A percentile compares a stretch with the other conserved stretches of the same genome.
Conservation (phyloP, 1,140 invertebrate species). For the Planococcus citri region DNA sequence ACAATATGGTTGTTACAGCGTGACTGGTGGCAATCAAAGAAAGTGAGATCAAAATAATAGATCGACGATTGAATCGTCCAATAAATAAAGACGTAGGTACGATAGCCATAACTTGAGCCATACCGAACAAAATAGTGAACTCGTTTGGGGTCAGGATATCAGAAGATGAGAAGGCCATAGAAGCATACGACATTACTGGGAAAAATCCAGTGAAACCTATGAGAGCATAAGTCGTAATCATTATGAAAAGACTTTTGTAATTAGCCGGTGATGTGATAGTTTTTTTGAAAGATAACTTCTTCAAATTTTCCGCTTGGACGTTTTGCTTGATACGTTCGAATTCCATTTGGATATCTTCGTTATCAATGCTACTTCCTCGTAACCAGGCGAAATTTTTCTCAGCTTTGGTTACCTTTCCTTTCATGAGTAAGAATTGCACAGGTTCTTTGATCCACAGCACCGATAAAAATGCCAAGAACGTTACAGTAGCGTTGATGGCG, state of each 20-base stretch:
- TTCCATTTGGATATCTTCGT: too few species aligned
- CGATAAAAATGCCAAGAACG: conserved; percentile 30
- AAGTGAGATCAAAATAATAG: conserved; percentile 37
- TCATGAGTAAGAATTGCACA: conserved; percentile 52
- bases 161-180: conserved; percentile 31
- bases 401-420: conserved; percentile 47
- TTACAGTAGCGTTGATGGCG: not conserved
- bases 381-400: conserved; percentile 48
- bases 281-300: conserved; percentile 34
- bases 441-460: conserved; percentile 57
- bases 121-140: conserved; percentile 27
- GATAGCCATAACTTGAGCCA: conserved; percentile 31
- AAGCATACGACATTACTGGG: conserved; percentile 27
- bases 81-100: conserved; percentile 36
- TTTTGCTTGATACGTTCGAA: conserved; percentile 23
- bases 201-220: conserved; percentile 26
- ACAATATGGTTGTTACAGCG: conserved; percentile 32
- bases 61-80: conserved; percentile 37
- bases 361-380: conserved; percentile 34
- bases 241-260: conserved; percentile 36
- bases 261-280: conserved; percentile 36
- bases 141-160: conserved; percentile 22
- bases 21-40: conserved; percentile 37
- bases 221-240: conserved; percentile 33
- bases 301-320: conserved; percentile 22